phyloP scores from a whole-genome alignment of 2,888 invertebrate genomes.

The Amblyjoppa proteus region DNA sequence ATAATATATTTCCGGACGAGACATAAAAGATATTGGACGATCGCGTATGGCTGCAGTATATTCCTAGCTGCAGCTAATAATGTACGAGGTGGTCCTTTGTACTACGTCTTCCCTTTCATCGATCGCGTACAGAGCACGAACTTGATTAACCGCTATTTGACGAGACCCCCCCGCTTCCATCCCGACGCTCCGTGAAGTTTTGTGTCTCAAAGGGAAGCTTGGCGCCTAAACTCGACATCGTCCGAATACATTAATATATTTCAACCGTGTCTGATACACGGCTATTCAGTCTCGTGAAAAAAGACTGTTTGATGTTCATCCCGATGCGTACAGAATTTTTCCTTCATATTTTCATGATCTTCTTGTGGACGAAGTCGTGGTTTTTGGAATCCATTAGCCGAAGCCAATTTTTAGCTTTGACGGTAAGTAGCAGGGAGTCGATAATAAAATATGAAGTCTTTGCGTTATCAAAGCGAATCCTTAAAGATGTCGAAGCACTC shows the following conservation, averaged over 20 bases:
- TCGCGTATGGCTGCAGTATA: slow-evolving; percentile 21
- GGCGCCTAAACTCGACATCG: slow-evolving; percentile 47
- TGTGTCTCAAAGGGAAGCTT: slow-evolving; percentile 56
- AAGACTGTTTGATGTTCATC: slow-evolving; percentile 26
- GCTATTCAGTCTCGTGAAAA: slow-evolving; percentile 25
- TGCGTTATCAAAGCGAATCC: slow-evolving; percentile 15
- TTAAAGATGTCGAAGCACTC: not conserved
- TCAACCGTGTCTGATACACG: slow-evolving; percentile 23
- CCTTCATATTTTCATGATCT: slow-evolving; percentile 13
- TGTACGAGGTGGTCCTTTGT: slow-evolving; percentile 41
- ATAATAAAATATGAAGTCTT: slow-evolving; percentile 6
- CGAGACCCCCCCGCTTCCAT: slow-evolving; percentile 11
- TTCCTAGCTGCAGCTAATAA: slow-evolving; percentile 45
- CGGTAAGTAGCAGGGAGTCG: not conserved
- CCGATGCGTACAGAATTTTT: slow-evolving; percentile 13
- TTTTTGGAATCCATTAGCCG: slow-evolving; percentile 20
- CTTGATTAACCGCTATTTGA: slow-evolving; percentile 60
- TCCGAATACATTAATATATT: slow-evolving; percentile 53
- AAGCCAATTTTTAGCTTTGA: slow-evolving; percentile 37
- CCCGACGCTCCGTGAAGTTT: slow-evolving; percentile 40
- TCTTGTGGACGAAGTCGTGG: slow-evolving; percentile 1
- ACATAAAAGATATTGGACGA: not conserved
- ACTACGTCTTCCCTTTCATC: slow-evolving; percentile 58
- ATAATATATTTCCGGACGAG: not conserved
- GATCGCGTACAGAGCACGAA: slow-evolving; percentile 48